Evolutionary conservation across 2,113 vertebrate genomes (phyloP).

Genomic region (Rousettus leschenaultii): DNA sequence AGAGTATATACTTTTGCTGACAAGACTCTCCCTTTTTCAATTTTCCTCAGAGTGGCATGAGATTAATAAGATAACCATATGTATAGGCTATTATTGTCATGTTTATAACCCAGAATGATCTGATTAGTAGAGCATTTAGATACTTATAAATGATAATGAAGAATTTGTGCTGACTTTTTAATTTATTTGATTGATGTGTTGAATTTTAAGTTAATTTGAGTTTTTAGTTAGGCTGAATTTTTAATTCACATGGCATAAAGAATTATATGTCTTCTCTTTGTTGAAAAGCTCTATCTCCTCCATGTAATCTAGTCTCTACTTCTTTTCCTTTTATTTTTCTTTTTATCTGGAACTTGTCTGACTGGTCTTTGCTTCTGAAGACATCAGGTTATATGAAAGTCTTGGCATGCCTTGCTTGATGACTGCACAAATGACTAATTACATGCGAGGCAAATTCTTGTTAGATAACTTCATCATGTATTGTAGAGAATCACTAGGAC

Average conservation of each 20-base stretch:
- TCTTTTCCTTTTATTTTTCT: conserved; percentile 43
- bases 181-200: neutral
- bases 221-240: neutral
- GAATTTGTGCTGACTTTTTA: neutral
- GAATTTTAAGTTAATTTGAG: neutral
- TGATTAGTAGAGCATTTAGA: neutral
- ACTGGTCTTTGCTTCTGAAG: conserved; percentile 66
- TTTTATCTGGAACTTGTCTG: conserved; percentile 69
- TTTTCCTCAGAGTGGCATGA: neutral
- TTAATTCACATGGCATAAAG: neutral
- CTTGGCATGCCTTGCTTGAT: conserved; percentile 62
- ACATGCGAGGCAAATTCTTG: conserved; percentile 59
- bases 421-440: conserved; percentile 61
- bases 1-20: neutral
- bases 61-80: neutral
- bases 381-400: conserved; percentile 27
- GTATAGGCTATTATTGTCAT: neutral
- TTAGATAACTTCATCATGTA: conserved; percentile 40
- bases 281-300: neutral
- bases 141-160: neutral
- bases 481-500: neutral
- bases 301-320: neutral
- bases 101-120: neutral
- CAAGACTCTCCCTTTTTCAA: neutral
- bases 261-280: neutral